Percentiles rank a stretch among this genome's conserved stretches.
Evolutionary conservation across 1,140 invertebrate genomes (phyloP).

Genomic region (Drosophila ficusphila): DNA sequence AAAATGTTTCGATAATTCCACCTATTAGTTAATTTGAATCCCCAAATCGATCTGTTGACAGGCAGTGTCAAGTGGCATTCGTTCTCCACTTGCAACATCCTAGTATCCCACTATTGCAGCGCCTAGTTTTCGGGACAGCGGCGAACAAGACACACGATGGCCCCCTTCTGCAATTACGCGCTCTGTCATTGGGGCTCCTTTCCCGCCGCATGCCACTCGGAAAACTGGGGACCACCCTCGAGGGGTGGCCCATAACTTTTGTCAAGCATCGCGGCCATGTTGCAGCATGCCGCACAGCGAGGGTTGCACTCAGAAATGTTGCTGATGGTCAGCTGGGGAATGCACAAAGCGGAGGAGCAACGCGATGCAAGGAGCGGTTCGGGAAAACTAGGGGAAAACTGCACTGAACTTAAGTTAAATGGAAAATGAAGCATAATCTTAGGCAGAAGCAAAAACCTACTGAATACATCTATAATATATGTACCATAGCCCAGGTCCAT

Average conservation of each 20-base stretch:
- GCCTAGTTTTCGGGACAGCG: not conserved
- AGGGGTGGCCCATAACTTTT: slow-evolving; percentile 40
- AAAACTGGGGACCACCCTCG: not conserved
- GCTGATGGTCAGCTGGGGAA: slow-evolving; percentile 50
- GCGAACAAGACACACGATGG: slow-evolving; percentile 1
- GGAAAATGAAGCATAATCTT: not conserved
- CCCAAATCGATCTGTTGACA: not conserved
- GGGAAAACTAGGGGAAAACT: not conserved
- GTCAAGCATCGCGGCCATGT: slow-evolving; percentile 39
- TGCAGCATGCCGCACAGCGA: slow-evolving; percentile 43
- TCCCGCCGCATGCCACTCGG: not conserved
- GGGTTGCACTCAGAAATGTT: slow-evolving; percentile 49
- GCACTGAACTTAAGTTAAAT: not conserved
- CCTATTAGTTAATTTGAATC: too few relatives aligned
- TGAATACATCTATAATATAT: not conserved
- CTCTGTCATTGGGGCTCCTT: not conserved
- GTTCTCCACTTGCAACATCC: not conserved
- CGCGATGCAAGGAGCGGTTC: not conserved
- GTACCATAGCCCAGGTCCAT: too few relatives aligned
- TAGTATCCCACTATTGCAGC: not conserved
- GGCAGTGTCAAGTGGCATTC: slow-evolving; percentile 2
- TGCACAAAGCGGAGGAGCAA: slow-evolving; percentile 14
- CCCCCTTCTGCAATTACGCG: slow-evolving; percentile 25
- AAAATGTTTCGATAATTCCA: too few relatives aligned
- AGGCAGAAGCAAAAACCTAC: not conserved